Evolutionary conservation across 2,113 vertebrate species (phyloP).

Genomic region (Corydoras maculifer): DNA sequence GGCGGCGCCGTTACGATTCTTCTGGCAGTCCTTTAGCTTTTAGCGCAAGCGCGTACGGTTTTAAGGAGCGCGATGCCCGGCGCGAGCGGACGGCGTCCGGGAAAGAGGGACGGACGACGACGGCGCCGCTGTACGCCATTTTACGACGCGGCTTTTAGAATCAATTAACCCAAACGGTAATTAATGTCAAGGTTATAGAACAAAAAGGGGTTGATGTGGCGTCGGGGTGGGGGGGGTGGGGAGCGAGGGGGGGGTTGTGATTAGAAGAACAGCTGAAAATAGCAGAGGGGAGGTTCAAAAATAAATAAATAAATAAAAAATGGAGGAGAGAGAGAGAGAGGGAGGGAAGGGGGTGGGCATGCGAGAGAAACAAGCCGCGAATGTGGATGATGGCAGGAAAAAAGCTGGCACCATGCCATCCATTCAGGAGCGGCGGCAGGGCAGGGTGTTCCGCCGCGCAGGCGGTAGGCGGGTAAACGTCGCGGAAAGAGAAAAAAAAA

Average conservation of each 20-base stretch:
- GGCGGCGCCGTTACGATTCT: constrained; percentile 51
- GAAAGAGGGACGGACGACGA: constrained; percentile 23
- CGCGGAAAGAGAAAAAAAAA: constrained; percentile 54
- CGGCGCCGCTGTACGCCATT: background rate
- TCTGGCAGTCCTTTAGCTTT: constrained; percentile 54
- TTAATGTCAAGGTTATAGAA: constrained; percentile 91
- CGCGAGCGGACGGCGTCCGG: constrained; percentile 36
- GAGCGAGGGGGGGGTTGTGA: constrained; percentile 41
- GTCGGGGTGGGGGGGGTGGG: constrained; percentile 47
- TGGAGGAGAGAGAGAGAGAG: constrained; percentile 53
- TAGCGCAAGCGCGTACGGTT: constrained; percentile 53
- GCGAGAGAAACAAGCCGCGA: constrained; percentile 86
- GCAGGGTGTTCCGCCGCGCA: constrained; percentile 74
- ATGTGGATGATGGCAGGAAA: constrained; percentile 92
- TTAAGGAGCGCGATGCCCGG: constrained; percentile 42
- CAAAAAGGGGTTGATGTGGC: constrained; percentile 67
- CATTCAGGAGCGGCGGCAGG: constrained; percentile 95
- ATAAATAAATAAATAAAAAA: constrained; percentile 26
- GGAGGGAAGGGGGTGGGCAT: constrained; percentile 77
- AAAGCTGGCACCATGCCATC: constrained; percentile 99
- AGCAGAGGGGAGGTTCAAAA: constrained; percentile 54
- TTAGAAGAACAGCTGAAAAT: constrained; percentile 52
- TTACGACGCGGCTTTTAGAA: constrained; percentile 86
- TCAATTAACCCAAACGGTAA: constrained; percentile 97
- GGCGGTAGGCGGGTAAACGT: constrained; percentile 77